Base-by-base conservation (phyloP, 2,797 vertebrate species). In the Pempheris klunzingeri region DNA sequence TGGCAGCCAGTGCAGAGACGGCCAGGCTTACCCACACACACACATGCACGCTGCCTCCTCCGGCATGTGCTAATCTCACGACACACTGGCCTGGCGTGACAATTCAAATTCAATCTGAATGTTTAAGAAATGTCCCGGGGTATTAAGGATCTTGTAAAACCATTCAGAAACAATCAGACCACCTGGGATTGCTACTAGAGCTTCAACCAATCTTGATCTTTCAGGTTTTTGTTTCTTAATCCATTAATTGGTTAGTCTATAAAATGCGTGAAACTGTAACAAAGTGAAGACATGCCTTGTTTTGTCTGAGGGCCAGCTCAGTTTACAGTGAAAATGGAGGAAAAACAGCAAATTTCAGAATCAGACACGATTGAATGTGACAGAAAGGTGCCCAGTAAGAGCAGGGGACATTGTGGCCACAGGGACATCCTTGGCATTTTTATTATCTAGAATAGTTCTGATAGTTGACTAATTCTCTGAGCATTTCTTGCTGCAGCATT, bases 1-100 rank as follows among this genome's bases (percentile, higher is more conserved):
- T 84, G 73, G 83, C 70, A 88, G 80, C 81, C 74, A 72, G 80
- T 77, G 77, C 80, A 82, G 68, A 86, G 80, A 82, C 60, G 76
- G 80, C 80, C 87, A 86, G 67, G 71, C 74, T 61, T 75, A 81
- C 77, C 52, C 83, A 71, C 78, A 75, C 57, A 59, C 44, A 55
- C 44, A 55, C 72, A 71, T 20, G 49, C 66, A 66, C 32, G 2
- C 39, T 53, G 57, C 65, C 74, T 77, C 58, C 66, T 71, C 47
- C 36, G 20, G 68, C 71, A 77, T 84, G 84, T 71, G 71, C 60
- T 77, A 63, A 80, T 83, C 77, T 91, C 86, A 88, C 83, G 80
- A 91, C 85, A 87, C 87, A 77, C 63, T 62, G 71, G 46, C 72
- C 74, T 72, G 73, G 41, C 28, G 32, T 87, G 86, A 88, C 71